These are phyloP conservation scores for Drosophila fuyamai DNA, from an alignment of 1,140 invertebrate genomes.

Conservation along the genomic window DNA sequence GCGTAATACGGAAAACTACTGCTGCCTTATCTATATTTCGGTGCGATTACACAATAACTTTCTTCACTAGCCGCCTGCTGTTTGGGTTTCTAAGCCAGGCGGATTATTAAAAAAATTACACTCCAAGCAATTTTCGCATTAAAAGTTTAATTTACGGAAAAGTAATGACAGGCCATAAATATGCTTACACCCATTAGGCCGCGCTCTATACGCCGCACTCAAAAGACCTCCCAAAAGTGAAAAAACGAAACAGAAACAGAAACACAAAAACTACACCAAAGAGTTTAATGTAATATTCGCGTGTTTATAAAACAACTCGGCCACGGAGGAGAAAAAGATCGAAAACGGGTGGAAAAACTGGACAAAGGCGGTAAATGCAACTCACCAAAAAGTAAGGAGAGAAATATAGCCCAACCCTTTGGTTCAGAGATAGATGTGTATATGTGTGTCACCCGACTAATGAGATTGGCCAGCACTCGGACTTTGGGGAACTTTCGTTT, in stretches of 20 bases:
- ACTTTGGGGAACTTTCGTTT: slow-evolving; percentile 63
- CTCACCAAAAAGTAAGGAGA: slow-evolving; percentile 39
- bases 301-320: slow-evolving; percentile 76
- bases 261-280: slow-evolving; percentile 39
- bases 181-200: slow-evolving; percentile 72
- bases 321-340: slow-evolving; percentile 23
- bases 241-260: slow-evolving; percentile 23
- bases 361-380: slow-evolving; percentile 62
- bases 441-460: slow-evolving; percentile 74
- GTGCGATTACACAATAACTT: slow-evolving; percentile 69
- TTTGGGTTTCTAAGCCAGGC: slow-evolving; percentile 47
- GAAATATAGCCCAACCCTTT: slow-evolving; percentile 37
- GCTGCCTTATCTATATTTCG: slow-evolving; percentile 12
- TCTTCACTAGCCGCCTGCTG: slow-evolving; percentile 40
- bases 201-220: slow-evolving; percentile 17
- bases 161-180: slow-evolving; percentile 79
- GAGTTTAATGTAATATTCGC: slow-evolving; percentile 79
- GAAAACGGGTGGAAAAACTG: slow-evolving; percentile 59
- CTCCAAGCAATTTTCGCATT: slow-evolving; percentile 77
- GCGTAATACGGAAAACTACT: slow-evolving; percentile 67
- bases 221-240: slow-evolving; percentile 16
- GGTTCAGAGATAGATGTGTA: slow-evolving; percentile 18
- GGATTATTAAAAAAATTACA: slow-evolving; percentile 76
- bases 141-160: slow-evolving; percentile 81
- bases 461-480: slow-evolving; percentile 26